Percentiles rank a stretch among this genome's conserved stretches.
phyloP scores from a whole-genome alignment of 2,113 vertebrate species.

The Cyphomyrus plagiostoma region DNA sequence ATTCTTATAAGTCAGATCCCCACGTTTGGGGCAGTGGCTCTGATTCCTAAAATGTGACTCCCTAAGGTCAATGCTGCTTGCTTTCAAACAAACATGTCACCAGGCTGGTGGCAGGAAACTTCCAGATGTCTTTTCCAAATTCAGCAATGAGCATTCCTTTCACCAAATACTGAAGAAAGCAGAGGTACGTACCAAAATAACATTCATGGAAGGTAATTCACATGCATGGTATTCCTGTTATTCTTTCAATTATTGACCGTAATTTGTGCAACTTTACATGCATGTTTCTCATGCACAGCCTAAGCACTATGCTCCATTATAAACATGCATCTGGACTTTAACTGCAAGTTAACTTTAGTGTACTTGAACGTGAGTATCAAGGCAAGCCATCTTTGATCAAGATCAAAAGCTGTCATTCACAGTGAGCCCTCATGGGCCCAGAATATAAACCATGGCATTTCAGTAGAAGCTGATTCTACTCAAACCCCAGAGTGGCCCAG shows the following conservation, averaged over 20 bases:
- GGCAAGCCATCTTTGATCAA: neutral
- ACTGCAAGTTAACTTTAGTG: neutral
- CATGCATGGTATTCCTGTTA: neutral
- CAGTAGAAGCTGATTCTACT: neutral
- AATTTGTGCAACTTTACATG: neutral
- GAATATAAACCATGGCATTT: neutral
- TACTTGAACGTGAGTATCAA: neutral
- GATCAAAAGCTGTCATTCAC: constrained; percentile 14
- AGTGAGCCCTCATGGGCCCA: neutral
- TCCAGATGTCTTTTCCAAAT: neutral
- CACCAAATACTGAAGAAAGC: neutral
- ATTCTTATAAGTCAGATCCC: neutral
- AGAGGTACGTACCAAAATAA: neutral
- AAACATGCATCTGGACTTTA: neutral
- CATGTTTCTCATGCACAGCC: neutral
- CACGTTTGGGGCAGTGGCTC: neutral
- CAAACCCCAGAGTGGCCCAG: neutral
- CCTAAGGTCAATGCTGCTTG: neutral
- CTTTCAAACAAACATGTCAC: neutral
- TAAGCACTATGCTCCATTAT: neutral
- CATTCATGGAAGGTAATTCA: too few species aligned
- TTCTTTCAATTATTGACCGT: neutral
- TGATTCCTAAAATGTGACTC: neutral
- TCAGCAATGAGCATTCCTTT: neutral
- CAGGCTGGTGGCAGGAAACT: neutral